Evolutionary conservation across 2,797 vertebrate species (phyloP), one percentile per base, ranked within the genome.

Genomic region (Parauchenoglanis ngamensis): DNA sequence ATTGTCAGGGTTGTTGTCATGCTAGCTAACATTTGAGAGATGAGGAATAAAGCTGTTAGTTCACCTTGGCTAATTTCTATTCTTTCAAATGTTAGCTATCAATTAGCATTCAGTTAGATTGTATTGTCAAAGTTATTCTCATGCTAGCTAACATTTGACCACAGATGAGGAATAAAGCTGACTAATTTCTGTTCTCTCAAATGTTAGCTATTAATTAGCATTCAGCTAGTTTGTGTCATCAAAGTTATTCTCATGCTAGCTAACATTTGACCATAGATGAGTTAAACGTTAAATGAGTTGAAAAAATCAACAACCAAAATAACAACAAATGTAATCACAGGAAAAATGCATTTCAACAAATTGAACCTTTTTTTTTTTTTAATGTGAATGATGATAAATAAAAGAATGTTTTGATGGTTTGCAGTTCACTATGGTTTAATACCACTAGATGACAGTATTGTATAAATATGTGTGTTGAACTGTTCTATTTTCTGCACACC

Each of bases 391-490:
- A 40, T 40, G 52, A 52, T 23, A 23, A 59, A 11, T 8, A 21
- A 1, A 6, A 57, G 6, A 21, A 59, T 23, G 1, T 61, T 61
- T 65, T 11, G 11, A 65, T 65, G 0, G 17, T 35, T 40, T 35
- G 19, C 15, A 21, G 0, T 31, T 4, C 23, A 44, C 21, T 80
- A 12, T 10, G 7, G 11, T 17, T 25, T 31, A 49, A 23, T 4
- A 68, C 44, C 88, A 87, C 77, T 83, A 77, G 83, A 68, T 56
- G 88, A 52, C 81, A 85, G 76, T 68, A n/a, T 15, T 81, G 70
- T 63, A n/a, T 63, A 15, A 52, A 23, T 17, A 6, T 21, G 3
- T 35, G 17, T 31, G n/a, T 54, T 75, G 5, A 44, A 72, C 40
- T 8, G 0, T 19, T 35, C 6, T 28, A 7, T 54, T 54, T 75